These are phyloP conservation scores for Gobiocypris rarus DNA, from an alignment of 2,113 vertebrate species.

Conservation along the genomic window DNA sequence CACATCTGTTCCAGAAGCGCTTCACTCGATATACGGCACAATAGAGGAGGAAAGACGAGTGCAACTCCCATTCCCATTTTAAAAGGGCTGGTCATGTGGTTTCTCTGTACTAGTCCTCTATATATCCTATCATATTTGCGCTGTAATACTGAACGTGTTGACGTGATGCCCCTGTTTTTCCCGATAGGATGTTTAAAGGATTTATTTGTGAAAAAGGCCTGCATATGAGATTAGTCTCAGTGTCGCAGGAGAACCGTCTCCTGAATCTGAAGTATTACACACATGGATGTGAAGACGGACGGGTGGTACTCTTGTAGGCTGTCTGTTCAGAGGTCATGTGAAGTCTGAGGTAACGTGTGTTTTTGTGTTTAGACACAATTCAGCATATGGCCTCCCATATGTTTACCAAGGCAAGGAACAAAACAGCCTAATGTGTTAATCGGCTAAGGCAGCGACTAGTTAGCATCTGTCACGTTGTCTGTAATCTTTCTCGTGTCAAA, in stretches of 20 bases:
- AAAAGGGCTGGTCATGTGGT: too few species aligned
- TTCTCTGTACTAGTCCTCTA: too few species aligned
- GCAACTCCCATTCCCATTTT: too few species aligned
- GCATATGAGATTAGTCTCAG: background rate
- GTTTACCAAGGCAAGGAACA: conserved; percentile 61
- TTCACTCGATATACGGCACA: too few species aligned
- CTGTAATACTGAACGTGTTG: too few species aligned
- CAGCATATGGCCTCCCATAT: conserved; percentile 70
- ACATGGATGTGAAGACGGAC: background rate
- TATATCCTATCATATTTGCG: too few species aligned
- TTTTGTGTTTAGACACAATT: conserved; percentile 38
- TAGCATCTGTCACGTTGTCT: conserved; percentile 47
- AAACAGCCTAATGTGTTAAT: conserved; percentile 67
- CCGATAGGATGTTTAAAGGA: background rate
- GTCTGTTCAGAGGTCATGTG: background rate
- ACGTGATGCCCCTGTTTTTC: background rate
- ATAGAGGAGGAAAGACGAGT: too few species aligned
- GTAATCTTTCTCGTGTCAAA: conserved; percentile 33
- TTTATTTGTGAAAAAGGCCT: background rate
- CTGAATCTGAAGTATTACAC: too few species aligned
- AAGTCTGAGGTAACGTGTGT: conserved; percentile 13
- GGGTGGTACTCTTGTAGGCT: too few species aligned
- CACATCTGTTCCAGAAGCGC: too few species aligned
- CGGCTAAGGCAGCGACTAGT: conserved; percentile 58
- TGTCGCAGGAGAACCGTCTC: background rate